Percentiles rank a stretch among this genome's conserved stretches.
Conservation (phyloP, 2,888 invertebrate species). For the Adelphocoris suturalis region DNA sequence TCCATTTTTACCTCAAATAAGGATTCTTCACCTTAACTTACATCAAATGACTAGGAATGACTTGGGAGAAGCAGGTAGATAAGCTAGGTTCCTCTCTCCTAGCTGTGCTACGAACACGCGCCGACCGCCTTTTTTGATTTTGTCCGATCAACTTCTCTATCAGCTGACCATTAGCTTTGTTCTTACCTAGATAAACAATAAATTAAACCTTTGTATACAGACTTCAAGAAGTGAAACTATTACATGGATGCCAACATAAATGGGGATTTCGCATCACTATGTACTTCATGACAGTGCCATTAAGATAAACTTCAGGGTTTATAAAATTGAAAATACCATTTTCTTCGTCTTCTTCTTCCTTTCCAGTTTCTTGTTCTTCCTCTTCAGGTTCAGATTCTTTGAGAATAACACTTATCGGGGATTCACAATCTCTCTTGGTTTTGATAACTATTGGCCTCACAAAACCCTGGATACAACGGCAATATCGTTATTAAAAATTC, state of each 20-base stretch:
- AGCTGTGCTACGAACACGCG: conserved; percentile 79
- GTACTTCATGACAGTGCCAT: too few species aligned
- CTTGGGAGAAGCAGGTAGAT: conserved; percentile 82
- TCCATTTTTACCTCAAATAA: too few species aligned
- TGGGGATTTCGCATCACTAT: too few species aligned
- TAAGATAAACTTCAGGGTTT: too few species aligned
- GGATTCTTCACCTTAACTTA: conserved; percentile 77
- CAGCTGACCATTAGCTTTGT: conserved; percentile 62
- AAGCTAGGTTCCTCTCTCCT: conserved; percentile 79
- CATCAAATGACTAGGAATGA: conserved; percentile 83
- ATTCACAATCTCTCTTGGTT: conserved; percentile 77
- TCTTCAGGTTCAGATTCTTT: conserved; percentile 80
- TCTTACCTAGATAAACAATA: conserved; percentile 60
- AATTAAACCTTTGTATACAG: background rate
- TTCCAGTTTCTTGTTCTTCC: conserved; percentile 76
- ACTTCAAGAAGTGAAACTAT: too few species aligned
- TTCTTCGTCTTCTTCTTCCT: conserved; percentile 78
- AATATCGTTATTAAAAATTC: too few species aligned
- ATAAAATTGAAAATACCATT: conserved; percentile 77
- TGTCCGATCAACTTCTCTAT: conserved; percentile 89
- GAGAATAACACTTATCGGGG: conserved; percentile 71
- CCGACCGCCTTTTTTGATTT: conserved; percentile 81
- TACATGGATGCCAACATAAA: too few species aligned
- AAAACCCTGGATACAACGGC: background rate
- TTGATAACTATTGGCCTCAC: conserved; percentile 77